Base-by-base conservation (phyloP, 1,140 invertebrate species). In the Drosophila lacertosa region DNA sequence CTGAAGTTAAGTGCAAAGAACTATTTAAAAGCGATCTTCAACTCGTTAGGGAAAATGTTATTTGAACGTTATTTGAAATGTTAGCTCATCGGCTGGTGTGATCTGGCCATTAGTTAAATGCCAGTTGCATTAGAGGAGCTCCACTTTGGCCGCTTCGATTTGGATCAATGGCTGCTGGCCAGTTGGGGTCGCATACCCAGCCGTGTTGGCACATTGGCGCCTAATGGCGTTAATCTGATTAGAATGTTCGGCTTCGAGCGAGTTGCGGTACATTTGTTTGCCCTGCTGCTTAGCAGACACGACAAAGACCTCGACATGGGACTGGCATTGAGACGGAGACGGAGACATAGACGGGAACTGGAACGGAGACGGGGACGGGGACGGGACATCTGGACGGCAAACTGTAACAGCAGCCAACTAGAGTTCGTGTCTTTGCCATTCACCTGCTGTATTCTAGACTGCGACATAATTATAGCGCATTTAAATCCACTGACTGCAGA, bases 221-320 rank as follows among this genome's bases (percentile, higher is more conserved):
- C 78, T 78, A 78, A 76, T 82, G 79, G 80, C 80, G 79, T 79
- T 83, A 82, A 82, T 82, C 79, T 82, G 79, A 82, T 82, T 83
- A 82, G 79, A 82, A 82, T 78, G 79, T 74, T 57, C 16, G 57
- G 47, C n/a, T n/a, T 53, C 37, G 37, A 22, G 51, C 24, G 11
- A 15, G 9, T 44, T 54, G 44, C 65, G 39, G 39, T 69, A 65
- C 62, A 77, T 70, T 70, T 80, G 67, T 72, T 79, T 79, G 70
- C 63, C 59, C 70, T 69, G 74, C 59, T 62, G 68, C 58, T 74
- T 77, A 74, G 53, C 68, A 54, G 44, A 55, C 68, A 79, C 76
- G 77, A 71, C 44, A 79, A 53, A 65, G 82, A 75, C 71, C 62
- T 40, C 65, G 63, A 58, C 70, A n/a, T n/a, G n/a, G n/a, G n/a